These are phyloP conservation scores for Campoletis raptor DNA, from an alignment of 2,888 invertebrate genomes.

Conservation along the genomic window DNA sequence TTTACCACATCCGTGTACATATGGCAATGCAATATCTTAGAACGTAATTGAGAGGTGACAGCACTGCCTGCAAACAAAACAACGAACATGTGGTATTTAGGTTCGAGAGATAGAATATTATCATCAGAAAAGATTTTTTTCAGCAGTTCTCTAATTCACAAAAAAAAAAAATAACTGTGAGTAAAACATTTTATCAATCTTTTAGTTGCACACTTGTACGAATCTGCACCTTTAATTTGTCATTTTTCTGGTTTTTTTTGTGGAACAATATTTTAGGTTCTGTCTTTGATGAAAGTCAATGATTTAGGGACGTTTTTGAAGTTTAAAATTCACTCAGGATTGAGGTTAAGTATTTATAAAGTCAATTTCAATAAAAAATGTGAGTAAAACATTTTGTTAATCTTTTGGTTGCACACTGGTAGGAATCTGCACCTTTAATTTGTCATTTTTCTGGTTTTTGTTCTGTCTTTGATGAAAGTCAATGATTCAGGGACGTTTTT, in stretches of 20 bases:
- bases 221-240: no score
- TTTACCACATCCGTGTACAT: conserved; percentile 41
- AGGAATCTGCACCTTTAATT: no score
- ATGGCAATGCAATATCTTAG: conserved; percentile 5
- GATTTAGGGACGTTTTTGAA: neutral
- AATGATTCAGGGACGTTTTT: neutral
- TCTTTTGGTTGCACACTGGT: neutral
- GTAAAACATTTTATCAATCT: neutral
- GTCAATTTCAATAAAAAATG: neutral
- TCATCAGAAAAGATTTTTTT: neutral
- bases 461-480: neutral
- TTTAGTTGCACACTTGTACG: no score
- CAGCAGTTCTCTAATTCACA: neutral
- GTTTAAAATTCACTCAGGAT: no score
- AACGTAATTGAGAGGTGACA: conserved; percentile 1
- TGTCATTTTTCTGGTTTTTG: neutral
- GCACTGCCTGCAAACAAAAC: neutral
- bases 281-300: neutral
- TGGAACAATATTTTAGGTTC: neutral
- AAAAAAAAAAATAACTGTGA: neutral
- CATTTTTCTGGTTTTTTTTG: neutral
- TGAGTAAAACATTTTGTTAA: neutral
- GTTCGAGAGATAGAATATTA: neutral
- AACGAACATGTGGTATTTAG: conserved; percentile 2
- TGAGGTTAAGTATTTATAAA: no score